Evolutionary conservation across 2,113 vertebrate genomes (phyloP).

Genomic region (Oncorhynchus gorbuscha): DNA sequence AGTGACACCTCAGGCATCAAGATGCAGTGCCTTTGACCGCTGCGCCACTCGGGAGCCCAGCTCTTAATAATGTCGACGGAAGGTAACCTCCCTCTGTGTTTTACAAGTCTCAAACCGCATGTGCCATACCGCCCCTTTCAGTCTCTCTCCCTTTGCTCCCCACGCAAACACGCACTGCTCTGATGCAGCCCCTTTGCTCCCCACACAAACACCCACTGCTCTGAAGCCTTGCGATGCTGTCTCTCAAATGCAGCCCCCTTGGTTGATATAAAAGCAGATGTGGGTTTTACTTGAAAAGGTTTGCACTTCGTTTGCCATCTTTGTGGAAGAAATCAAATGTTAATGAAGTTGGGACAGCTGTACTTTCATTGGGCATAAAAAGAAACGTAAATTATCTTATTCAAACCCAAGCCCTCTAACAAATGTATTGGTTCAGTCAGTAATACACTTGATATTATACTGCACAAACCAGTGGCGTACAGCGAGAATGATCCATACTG

Average conservation of each 20-base stretch:
- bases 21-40: no score
- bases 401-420: not conserved
- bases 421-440: not conserved
- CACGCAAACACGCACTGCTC: no score
- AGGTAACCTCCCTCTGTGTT: no score
- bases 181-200: no score
- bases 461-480: not conserved
- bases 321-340: not conserved
- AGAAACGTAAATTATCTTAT: not conserved
- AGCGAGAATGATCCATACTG: not conserved
- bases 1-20: no score
- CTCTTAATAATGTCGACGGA: no score
- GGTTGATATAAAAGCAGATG: not conserved
- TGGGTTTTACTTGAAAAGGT: not conserved
- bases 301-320: not conserved
- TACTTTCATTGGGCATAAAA: not conserved
- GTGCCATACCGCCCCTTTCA: not conserved
- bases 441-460: not conserved
- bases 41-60: no score
- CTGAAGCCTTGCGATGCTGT: not conserved
- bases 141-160: not conserved
- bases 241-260: not conserved
- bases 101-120: no score
- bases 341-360: not conserved
- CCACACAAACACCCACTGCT: not conserved